Base-by-base conservation (phyloP, 2,888 invertebrate genomes). In the Dryobota labecula region DNA sequence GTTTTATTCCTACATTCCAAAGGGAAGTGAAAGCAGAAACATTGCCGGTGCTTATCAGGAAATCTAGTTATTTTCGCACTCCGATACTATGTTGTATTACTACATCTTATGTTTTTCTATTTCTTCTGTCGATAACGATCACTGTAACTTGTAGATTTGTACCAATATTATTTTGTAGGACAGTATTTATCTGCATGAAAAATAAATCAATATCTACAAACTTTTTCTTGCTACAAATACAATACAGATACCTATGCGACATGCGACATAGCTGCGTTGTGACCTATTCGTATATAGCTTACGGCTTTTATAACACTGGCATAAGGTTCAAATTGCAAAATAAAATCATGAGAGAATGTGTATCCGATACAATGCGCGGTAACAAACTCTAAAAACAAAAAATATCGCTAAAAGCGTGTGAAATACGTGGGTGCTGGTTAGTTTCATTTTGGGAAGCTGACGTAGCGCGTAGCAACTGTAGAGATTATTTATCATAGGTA, bases 11-110 rank as follows among this genome's bases (percentile, higher is more conserved):
- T 73, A 79, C 65, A 69, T 73, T 66, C 57, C 62, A 47, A 62
- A 58, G 51, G 75, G 68, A 68, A 83, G 83, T 73, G 73, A 62
- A 62, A 65, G 65, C 57, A 73, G 65, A 79, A 82, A 80, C 83
- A 83, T 68, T 76, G 71, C 58, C 70, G 61, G 75, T 70, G 54
- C 76, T 83, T 83, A 83, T 80, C 71, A 57, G 77, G 71, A 83
- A 83, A 79, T 82, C 80, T 49, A 79, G 79, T 79, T 79, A 83
- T 79, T 62, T 57, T 54, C 53, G 74, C 41, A 58, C 81, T 64
- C 63, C 36, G 18, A 36, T 45, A 49, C 41, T 38, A 30, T 60
- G 57, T 49, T 66, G 51, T 49, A 33, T 41, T 51, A 60, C 43
- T 49, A 56, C 64, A 38, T 63, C 54, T 43, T 63, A 64, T 56